These are phyloP conservation scores for Diadromus collaris DNA, from an alignment of 2,888 invertebrate species.

Conservation along the genomic window DNA sequence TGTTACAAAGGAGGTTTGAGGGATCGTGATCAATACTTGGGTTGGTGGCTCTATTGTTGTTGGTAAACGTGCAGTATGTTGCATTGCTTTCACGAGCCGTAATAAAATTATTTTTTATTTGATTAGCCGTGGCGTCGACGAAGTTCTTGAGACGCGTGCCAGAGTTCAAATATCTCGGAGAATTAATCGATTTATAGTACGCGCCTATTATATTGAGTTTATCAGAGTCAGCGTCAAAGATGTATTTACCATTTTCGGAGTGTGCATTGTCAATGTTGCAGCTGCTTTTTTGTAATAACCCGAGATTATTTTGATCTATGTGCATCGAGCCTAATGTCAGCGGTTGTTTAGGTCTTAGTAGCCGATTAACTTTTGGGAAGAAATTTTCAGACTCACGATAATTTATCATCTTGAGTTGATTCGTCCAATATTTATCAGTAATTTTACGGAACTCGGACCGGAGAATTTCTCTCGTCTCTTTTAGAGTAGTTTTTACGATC, in stretches of 20 bases:
- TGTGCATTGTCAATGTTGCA: no score
- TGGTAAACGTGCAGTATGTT: not conserved
- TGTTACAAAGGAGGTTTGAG: not conserved
- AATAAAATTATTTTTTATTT: not conserved
- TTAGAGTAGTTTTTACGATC: conserved; percentile 30
- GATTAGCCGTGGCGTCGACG: not conserved
- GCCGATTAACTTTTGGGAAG: conserved; percentile 51
- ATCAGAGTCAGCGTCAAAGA: not conserved
- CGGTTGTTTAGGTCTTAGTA: conserved; percentile 39
- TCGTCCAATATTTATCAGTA: conserved; percentile 43
- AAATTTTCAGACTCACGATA: conserved; percentile 32
- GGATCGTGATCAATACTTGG: not conserved
- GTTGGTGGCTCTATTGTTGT: not conserved
- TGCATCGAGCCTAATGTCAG: no score
- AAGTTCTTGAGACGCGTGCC: not conserved
- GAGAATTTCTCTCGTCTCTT: conserved; percentile 10
- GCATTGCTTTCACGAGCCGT: not conserved
- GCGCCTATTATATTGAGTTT: conserved; percentile 20
- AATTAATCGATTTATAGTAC: conserved; percentile 18
- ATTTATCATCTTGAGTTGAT: conserved; percentile 43
- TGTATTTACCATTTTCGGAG: no score
- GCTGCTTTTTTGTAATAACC: no score
- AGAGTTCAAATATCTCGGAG: conserved; percentile 19
- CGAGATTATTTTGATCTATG: no score
- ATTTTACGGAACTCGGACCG: conserved; percentile 31